phyloP scores from a whole-genome alignment of 2,113 vertebrate genomes.

The Limnothrissa miodon region DNA sequence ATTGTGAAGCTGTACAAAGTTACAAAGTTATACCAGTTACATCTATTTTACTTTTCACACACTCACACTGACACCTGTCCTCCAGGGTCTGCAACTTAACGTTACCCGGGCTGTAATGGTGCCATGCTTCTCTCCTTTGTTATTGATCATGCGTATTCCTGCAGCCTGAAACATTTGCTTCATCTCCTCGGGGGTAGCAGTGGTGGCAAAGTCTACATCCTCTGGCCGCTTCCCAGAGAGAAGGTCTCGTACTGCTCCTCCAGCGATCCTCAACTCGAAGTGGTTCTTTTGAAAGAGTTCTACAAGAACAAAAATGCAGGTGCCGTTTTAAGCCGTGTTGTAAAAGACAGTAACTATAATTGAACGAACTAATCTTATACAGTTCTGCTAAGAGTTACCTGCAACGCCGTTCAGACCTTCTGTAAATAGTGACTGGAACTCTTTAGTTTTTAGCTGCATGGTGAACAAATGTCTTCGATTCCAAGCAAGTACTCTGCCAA shows the following conservation, averaged over 20 bases:
- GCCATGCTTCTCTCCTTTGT: conserved; percentile 93
- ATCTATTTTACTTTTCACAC: too few relatives aligned
- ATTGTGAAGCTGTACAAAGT: conserved; percentile 78
- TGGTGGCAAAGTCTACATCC: conserved; percentile 95
- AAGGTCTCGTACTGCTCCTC: conserved; percentile 92
- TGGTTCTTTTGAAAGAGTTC: conserved; percentile 86
- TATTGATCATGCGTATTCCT: conserved; percentile 92
- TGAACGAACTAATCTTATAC: too few relatives aligned
- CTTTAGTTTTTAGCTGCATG: conserved; percentile 84
- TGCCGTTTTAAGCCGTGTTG: neutral
- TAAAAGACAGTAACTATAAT: too few relatives aligned
- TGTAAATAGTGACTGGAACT: conserved; percentile 87
- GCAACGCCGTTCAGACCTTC: conserved; percentile 83
- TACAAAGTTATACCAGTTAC: neutral
- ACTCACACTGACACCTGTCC: neutral
- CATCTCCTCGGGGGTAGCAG: conserved; percentile 90
- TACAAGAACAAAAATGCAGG: conserved; percentile 47
- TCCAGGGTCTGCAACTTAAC: neutral
- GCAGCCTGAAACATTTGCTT: conserved; percentile 85
- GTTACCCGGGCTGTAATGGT: conserved; percentile 93
- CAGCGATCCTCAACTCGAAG: conserved; percentile 89
- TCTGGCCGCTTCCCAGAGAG: conserved; percentile 83
- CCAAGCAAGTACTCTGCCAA: conserved; percentile 43
- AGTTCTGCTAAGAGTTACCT: conserved; percentile 61
- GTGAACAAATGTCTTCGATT: conserved; percentile 61